These are phyloP conservation scores for Acanthosoma haemorrhoidale DNA, from an alignment of 2,888 invertebrate genomes.

Conservation along the genomic window DNA sequence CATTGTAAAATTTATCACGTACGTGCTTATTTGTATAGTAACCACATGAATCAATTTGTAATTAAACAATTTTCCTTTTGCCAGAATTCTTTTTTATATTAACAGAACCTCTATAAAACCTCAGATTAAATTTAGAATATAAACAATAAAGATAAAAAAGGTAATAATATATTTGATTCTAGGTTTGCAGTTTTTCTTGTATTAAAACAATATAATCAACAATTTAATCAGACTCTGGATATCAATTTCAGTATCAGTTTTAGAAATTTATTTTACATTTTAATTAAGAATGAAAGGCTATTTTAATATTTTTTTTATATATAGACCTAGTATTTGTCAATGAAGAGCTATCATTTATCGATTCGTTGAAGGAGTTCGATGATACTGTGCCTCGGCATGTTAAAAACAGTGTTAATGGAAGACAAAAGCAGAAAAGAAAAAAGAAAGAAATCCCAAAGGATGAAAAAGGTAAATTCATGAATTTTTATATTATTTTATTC, in stretches of 20 bases:
- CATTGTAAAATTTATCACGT: no score
- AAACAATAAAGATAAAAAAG: no score
- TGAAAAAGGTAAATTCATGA: slow-evolving; percentile 13
- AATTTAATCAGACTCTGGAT: slow-evolving; percentile 30
- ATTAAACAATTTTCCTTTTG: no score
- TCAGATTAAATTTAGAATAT: no score
- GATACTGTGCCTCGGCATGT: slow-evolving; percentile 45
- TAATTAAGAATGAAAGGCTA: background rate
- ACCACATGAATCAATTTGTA: no score
- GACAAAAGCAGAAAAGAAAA: slow-evolving; percentile 42
- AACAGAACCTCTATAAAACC: no score
- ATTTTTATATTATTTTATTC: background rate
- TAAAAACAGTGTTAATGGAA: slow-evolving; percentile 42
- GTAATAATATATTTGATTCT: no score
- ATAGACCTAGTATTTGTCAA: slow-evolving; percentile 36
- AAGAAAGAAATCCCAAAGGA: slow-evolving; percentile 20
- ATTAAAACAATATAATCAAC: no score
- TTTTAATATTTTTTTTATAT: background rate
- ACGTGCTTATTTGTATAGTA: no score
- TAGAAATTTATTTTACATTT: background rate
- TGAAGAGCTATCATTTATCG: slow-evolving; percentile 47
- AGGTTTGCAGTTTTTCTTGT: background rate
- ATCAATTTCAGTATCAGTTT: slow-evolving; percentile 23
- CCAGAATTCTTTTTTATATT: no score
- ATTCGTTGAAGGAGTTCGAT: slow-evolving; percentile 49